Evolutionary conservation across 1,140 invertebrate species (phyloP), one percentile per base, ranked within the genome.

Genomic region (Zaprionus camerounensis): DNA sequence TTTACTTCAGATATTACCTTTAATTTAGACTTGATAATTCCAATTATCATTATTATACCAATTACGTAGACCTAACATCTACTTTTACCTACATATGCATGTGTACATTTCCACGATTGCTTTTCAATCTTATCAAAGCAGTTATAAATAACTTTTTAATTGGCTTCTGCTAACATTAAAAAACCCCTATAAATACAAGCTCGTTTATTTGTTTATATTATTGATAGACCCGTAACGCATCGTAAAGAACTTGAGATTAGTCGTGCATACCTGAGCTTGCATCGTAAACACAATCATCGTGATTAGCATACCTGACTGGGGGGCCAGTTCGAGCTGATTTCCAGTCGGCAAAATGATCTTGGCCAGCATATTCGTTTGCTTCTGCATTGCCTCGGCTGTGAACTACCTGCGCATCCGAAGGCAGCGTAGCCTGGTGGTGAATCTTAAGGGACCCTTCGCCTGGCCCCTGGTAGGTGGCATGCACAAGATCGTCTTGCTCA

Each of bases 321-420:
- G 46, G 20, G 15, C 41, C 24, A 41, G 3, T 22, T 31, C 9
- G 24, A 5, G 20, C 20, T 41, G 28, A 49, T 58, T 17, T 15
- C 75, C 66, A 86, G 82, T 86, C 73, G 57, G 9, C 56, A 76
- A 72, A 62, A 91, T 91, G 87, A 91, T 91, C 71, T 81, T 87
- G 62, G 78, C 70, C 34, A 76, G 80, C 38, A 84, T 85, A 58
- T 91, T 91, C 38, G 61, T 91, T 61, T 91, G 88, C 55, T 76
- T 91, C 63, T 88, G 88, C 58, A 49, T 91, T 70, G 78, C 78
- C 11, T 91, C 87, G 56, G 87, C 78, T 11, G 59, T 91, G 3
- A 91, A 91, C n/a, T 91, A 84, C 34, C 65, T 77, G 15, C 80
- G 74, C 20, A 81, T 78, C 2, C 78, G 87, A 6, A 56, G 71